Conservation (phyloP, 2,113 vertebrate species). For the Calidris pygmaea region DNA sequence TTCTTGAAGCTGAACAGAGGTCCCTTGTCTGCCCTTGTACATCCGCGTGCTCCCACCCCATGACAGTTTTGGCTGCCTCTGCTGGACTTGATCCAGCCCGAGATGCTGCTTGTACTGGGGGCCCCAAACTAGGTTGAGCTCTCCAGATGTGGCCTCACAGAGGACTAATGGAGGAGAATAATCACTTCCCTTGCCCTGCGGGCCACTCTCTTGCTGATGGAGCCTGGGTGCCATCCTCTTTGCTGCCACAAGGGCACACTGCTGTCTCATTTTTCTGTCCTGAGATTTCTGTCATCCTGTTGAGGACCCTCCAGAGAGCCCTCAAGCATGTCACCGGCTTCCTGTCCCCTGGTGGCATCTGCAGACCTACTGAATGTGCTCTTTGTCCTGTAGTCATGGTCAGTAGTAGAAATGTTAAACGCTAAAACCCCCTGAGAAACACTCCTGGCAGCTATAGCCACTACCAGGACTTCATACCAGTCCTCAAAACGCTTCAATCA, state of each 20-base stretch:
- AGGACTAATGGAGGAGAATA: not conserved
- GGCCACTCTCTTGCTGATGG: not conserved
- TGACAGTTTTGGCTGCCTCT: not conserved
- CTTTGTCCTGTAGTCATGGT: not conserved
- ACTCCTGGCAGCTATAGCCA: too few species aligned
- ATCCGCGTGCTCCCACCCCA: not conserved
- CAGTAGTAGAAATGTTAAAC: not conserved
- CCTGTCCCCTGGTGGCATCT: not conserved
- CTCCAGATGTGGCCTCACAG: not conserved
- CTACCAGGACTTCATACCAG: not conserved
- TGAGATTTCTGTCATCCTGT: not conserved
- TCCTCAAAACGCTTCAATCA: not conserved
- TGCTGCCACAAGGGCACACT: not conserved
- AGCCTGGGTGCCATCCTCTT: not conserved
- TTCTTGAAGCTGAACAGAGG: not conserved
- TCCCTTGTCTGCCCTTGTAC: not conserved
- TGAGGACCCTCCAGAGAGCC: not conserved
- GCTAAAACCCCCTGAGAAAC: not conserved
- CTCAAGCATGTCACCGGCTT: not conserved
- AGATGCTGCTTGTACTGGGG: not conserved
- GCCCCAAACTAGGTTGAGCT: not conserved
- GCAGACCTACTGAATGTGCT: accelerated
- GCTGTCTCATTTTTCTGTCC: not conserved
- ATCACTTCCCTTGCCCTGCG: not conserved
- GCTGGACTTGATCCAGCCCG: not conserved